Evolutionary conservation across 2,113 vertebrate genomes (phyloP), one percentile per base, ranked within the genome.

Genomic region (Colius striatus): DNA sequence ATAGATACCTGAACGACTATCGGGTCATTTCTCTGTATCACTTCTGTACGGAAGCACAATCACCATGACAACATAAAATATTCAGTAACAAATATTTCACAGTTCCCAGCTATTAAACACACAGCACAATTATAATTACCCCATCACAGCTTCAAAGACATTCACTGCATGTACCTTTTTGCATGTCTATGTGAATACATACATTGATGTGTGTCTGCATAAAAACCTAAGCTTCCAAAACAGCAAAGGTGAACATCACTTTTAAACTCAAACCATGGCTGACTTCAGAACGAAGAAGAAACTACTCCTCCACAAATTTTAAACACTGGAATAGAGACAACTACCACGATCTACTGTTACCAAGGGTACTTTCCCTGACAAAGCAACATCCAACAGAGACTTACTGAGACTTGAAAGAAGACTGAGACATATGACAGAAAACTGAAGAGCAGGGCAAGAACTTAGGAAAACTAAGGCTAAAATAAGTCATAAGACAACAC

Each of bases 61-160:
- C 71, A 84, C 79, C 81, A 85, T 68, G 91, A 87, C 89, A 94
- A 89, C 74, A 67, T 60, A 62, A 82, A 92, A 93, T 76, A 95
- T 71, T 81, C 91, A 34, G 72, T 61, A 87, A 65, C 66, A 87
- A 95, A 67, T 45, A 95, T 65, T 65, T 88, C 76, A 82, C 58
- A 92, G 82, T 67, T 88, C 53, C 87, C 85, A 96, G 62, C 36
- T 63, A 98, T 98, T 97, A 98, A 98, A 98, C 81, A 55, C 29
- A n/a, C 66, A 36, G 51, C 67, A 79, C 41, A 85, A 98, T 97
- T 96, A 97, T 94, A 97, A 98, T 96, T 97, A 97, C 92, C 96
- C 95, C 91, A 95, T 91, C 89, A 85, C 76, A 93, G 53, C 94
- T 98, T 98, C 98, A 97, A 98, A 98, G 97, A 93, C 66, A 47